Evolutionary conservation across 1,140 invertebrate species (phyloP).

Genomic region (Schlechtendalia chinensis): DNA sequence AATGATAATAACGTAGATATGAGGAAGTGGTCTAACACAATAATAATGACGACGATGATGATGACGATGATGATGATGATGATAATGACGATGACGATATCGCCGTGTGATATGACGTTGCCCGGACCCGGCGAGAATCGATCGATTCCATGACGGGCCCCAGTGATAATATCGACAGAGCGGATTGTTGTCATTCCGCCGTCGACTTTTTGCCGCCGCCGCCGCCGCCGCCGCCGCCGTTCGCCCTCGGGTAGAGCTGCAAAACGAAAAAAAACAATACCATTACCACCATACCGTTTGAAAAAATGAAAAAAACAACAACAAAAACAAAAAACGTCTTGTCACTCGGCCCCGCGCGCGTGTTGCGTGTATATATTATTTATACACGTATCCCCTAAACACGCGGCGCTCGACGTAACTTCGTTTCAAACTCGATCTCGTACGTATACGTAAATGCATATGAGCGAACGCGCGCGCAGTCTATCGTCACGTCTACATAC

Average conservation of each 20-base stretch:
- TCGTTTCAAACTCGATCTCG: too few species aligned
- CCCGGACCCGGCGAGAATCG: slow-evolving; percentile 17
- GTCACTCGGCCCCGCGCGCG: neutral
- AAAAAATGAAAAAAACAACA: too few species aligned
- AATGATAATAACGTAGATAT: neutral
- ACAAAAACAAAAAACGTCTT: too few species aligned
- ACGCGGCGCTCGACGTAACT: too few species aligned
- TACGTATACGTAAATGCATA: too few species aligned
- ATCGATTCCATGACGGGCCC: neutral
- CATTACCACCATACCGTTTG: neutral
- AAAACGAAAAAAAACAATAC: slow-evolving; percentile 8
- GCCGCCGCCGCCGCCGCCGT: too few species aligned
- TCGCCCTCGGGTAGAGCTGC: slow-evolving; percentile 21
- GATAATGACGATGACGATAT: slow-evolving; percentile 18
- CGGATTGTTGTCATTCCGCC: slow-evolving; percentile 34
- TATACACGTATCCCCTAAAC: too few species aligned
- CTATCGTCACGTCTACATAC: too few species aligned
- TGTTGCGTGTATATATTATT: too few species aligned
- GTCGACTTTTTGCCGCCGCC: slow-evolving; percentile 10
- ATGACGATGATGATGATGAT: slow-evolving; percentile 32
- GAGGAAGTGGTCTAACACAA: neutral
- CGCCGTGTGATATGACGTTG: slow-evolving; percentile 34
- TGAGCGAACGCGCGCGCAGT: too few species aligned
- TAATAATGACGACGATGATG: slow-evolving; percentile 7
- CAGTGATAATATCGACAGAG: slow-evolving; percentile 7